Percentiles rank a stretch among this genome's conserved stretches.
phyloP scores from a whole-genome alignment of 2,113 vertebrate genomes.

The Hippopotamus amphibius region DNA sequence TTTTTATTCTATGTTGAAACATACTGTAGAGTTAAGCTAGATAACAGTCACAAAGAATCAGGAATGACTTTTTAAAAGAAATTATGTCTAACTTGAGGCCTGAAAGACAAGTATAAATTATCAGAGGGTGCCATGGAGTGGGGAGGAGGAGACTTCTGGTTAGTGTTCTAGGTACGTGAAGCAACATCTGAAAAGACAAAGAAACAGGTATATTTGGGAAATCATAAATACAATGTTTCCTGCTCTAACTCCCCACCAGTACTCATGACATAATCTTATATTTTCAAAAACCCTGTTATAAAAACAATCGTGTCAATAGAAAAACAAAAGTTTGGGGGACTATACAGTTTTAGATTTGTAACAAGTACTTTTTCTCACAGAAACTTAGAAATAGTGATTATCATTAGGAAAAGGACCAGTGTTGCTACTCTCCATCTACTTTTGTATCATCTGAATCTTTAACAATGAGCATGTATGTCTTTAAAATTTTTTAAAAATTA shows the following conservation, averaged over 20 bases:
- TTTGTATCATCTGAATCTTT: not conserved
- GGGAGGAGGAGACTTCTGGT: not conserved
- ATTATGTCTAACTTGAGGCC: not conserved
- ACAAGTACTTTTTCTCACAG: not conserved
- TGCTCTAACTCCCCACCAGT: not conserved
- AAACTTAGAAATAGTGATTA: not conserved
- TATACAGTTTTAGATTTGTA: not conserved
- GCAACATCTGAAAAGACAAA: not conserved
- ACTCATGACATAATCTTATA: not conserved
- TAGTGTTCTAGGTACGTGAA: not conserved
- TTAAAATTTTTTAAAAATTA: not conserved
- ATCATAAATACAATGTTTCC: not conserved
- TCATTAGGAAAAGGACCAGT: not conserved
- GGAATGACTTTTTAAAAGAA: conserved; percentile 25
- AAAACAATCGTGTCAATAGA: not conserved
- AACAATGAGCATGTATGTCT: not conserved
- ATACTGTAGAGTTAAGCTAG: not conserved
- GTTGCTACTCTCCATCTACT: not conserved
- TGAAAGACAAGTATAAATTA: not conserved
- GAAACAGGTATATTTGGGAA: not conserved
- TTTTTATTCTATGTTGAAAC: not conserved
- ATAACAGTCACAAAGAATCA: not conserved
- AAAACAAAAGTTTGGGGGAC: not conserved
- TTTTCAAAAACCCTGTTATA: conserved; percentile 14
- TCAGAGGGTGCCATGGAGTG: not conserved